These are phyloP conservation scores for Pelochelys cantorii DNA, from an alignment of 2,797 vertebrate genomes.

Conservation along the genomic window DNA sequence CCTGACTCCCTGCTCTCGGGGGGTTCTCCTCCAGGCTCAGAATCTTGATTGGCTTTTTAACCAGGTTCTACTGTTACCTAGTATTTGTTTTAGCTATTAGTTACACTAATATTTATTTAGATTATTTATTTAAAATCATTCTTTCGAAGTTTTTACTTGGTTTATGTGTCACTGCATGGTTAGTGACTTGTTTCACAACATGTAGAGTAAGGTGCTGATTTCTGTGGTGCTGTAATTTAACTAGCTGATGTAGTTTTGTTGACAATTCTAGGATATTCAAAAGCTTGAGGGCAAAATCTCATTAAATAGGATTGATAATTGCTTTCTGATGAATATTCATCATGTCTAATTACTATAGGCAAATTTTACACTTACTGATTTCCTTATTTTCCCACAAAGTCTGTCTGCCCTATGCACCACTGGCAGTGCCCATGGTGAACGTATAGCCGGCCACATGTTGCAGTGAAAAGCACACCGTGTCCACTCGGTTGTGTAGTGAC, in stretches of 20 bases:
- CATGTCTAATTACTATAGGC: conserved; percentile 76
- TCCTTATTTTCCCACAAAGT: conserved; percentile 56
- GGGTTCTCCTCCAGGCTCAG: not conserved
- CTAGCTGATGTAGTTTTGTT: conserved; percentile 62
- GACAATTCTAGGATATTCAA: conserved; percentile 62
- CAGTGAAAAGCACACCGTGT: not conserved
- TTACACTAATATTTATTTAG: not conserved
- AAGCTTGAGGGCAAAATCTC: conserved; percentile 72
- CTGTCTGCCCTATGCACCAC: not conserved
- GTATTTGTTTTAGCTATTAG: not conserved
- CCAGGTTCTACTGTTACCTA: not conserved
- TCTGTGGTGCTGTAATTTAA: conserved; percentile 61
- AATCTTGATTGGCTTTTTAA: not conserved
- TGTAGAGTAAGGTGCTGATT: not conserved
- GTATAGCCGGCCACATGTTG: not conserved
- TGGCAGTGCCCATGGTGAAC: not conserved
- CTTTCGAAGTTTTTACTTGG: not conserved
- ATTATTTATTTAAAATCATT: not conserved
- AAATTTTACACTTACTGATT: conserved; percentile 71
- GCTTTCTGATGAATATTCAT: conserved; percentile 79
- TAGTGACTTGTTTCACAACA: conserved; percentile 20
- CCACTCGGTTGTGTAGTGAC: not conserved
- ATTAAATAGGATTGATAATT: conserved; percentile 76
- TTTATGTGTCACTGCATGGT: conserved; percentile 42
- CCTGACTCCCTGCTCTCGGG: not conserved